phyloP scores from a whole-genome alignment of 2,113 vertebrate genomes.

The Bolborhynchus lineola region DNA sequence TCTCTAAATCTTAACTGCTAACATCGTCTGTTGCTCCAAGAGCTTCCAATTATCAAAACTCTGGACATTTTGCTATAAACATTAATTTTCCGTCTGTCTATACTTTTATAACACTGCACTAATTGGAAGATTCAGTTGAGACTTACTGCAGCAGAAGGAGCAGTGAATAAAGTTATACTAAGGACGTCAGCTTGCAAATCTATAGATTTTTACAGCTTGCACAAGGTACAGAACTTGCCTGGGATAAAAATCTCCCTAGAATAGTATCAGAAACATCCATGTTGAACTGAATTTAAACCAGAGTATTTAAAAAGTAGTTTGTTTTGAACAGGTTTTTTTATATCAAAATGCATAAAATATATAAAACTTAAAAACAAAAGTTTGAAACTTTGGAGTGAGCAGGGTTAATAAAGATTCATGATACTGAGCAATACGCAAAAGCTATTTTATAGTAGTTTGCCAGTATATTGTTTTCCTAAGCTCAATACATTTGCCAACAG shows the following conservation, averaged over 20 bases:
- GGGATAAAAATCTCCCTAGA: neutral
- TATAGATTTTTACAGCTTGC: neutral
- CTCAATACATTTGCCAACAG: neutral
- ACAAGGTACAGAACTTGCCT: neutral
- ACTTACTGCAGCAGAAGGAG: neutral
- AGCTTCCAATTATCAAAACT: neutral
- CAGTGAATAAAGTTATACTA: neutral
- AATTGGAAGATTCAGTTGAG: neutral
- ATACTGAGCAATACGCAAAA: slow-evolving; percentile 17
- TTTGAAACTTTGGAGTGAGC: neutral
- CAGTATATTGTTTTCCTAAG: neutral
- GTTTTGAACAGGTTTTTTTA: neutral
- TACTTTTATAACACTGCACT: neutral
- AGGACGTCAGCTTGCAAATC: neutral
- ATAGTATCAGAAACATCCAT: neutral
- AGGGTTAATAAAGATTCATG: slow-evolving; percentile 32
- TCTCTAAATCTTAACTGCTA: neutral
- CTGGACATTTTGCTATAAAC: slow-evolving; percentile 8
- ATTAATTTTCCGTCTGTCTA: neutral
- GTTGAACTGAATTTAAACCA: neutral
- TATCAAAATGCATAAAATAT: neutral
- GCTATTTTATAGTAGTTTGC: neutral
- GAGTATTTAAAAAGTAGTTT: neutral
- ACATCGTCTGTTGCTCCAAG: neutral
- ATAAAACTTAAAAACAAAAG: neutral